A percentile compares a stretch with the other conserved stretches of the same genome.
Conservation (phyloP, 2,113 vertebrate genomes). For the Alligator sinensis region DNA sequence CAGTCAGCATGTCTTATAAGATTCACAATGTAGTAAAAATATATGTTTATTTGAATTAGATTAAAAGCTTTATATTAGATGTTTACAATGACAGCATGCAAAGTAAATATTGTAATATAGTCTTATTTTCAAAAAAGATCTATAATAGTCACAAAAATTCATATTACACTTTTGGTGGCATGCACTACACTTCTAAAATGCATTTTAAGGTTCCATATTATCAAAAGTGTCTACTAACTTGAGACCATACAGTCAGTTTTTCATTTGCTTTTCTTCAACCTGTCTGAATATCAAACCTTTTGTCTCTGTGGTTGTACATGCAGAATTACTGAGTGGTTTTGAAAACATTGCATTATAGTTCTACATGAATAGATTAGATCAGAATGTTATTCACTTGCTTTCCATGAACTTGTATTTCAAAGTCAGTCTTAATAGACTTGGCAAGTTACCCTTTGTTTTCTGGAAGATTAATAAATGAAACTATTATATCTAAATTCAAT, state of each 20-base stretch:
- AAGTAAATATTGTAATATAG: background rate
- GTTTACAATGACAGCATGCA: background rate
- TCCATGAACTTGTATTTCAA: background rate
- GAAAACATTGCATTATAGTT: background rate
- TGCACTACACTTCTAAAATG: background rate
- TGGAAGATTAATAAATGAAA: background rate
- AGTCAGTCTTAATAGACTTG: background rate
- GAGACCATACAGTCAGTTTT: background rate
- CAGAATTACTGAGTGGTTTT: background rate
- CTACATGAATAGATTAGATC: background rate
- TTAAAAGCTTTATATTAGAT: background rate
- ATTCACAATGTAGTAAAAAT: background rate
- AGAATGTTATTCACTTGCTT: background rate
- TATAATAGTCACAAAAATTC: background rate
- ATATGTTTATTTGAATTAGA: background rate
- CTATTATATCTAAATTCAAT: background rate
- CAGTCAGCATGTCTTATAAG: background rate
- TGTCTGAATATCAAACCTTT: background rate
- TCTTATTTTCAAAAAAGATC: background rate
- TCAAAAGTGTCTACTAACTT: background rate
- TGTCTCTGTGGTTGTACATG: background rate
- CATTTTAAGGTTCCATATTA: background rate
- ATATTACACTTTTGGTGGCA: background rate
- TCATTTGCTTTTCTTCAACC: background rate
- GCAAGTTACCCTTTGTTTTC: background rate